Percentiles rank a stretch among this genome's conserved stretches.
phyloP scores from a whole-genome alignment of 2,797 vertebrate genomes.

The Mormyrus proboscirostris region DNA sequence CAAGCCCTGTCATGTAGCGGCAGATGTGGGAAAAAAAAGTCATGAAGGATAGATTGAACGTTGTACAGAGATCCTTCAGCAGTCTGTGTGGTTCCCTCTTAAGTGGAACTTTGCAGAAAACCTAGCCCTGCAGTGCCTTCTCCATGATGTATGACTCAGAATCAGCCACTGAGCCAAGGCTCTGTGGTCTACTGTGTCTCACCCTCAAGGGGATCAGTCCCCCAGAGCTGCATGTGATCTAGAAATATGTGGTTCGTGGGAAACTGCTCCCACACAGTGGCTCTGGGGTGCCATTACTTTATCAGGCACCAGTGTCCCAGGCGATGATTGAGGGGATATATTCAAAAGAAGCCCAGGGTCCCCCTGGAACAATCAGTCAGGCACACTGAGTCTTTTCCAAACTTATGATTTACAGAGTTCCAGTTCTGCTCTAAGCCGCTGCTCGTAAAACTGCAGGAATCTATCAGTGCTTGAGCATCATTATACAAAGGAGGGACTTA shows the following conservation, averaged over 20 bases:
- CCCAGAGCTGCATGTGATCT: conserved; percentile 27
- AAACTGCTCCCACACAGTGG: conserved; percentile 42
- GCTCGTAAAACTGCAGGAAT: not conserved
- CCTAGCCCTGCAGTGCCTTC: not conserved
- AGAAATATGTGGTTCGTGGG: conserved; percentile 48
- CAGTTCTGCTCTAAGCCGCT: conserved; percentile 1
- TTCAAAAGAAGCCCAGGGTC: not conserved
- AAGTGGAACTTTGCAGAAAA: not conserved
- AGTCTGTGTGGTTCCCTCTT: conserved; percentile 43
- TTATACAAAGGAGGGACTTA: not conserved
- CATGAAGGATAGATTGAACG: conserved; percentile 31
- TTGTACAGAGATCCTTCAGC: conserved; percentile 39
- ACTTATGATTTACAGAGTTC: not conserved
- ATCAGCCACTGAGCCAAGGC: not conserved
- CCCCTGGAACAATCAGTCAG: conserved; percentile 4
- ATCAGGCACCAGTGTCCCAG: conserved; percentile 49
- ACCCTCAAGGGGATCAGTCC: not conserved
- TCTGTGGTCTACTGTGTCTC: conserved; percentile 2
- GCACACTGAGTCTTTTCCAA: not conserved
- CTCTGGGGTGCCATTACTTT: conserved; percentile 60
- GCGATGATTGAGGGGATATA: not conserved
- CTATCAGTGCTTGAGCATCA: not conserved
- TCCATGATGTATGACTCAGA: conserved; percentile 31
- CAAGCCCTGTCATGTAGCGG: conserved; percentile 49
- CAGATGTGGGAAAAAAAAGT: conserved; percentile 24